Evolutionary conservation across 1,140 invertebrate species (phyloP).

Genomic region (Drosophila tropicalis): DNA sequence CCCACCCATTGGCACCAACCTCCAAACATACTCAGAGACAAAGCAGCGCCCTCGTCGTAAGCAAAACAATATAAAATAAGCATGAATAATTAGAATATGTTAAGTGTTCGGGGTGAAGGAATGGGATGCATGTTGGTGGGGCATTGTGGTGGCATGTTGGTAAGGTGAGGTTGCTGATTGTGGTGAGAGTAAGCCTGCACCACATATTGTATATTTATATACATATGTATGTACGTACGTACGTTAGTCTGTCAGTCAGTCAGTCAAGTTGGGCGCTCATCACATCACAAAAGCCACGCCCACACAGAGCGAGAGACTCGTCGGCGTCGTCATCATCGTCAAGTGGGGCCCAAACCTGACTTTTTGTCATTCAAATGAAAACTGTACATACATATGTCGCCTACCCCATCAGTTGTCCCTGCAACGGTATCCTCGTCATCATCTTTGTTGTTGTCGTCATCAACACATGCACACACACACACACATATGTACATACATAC

Average conservation of each 20-base stretch:
- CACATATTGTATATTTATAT: constrained; percentile 79
- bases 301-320: constrained; percentile 35
- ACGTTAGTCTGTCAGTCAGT: constrained; percentile 55
- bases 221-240: constrained; percentile 2
- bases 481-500: constrained; percentile 27
- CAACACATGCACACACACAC: constrained; percentile 33
- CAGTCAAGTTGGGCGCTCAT: constrained; percentile 63
- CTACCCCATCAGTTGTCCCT: not conserved
- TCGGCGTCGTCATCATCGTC: constrained; percentile 48
- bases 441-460: constrained; percentile 43
- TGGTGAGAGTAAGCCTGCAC: constrained; percentile 29
- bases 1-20: not conserved
- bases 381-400: constrained; percentile 72
- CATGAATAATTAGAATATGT: constrained; percentile 83
- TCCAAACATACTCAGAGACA: constrained; percentile 18
- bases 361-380: constrained; percentile 83
- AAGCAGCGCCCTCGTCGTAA: constrained; percentile 46
- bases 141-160: not conserved
- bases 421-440: constrained; percentile 2
- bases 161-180: not conserved
- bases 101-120: constrained; percentile 70
- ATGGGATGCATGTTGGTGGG: not conserved
- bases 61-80: constrained; percentile 81
- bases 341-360: constrained; percentile 77
- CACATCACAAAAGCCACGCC: constrained; percentile 50